These are phyloP conservation scores for Limnephilus rhombicus DNA, from an alignment of 2,888 invertebrate genomes.

Conservation along the genomic window DNA sequence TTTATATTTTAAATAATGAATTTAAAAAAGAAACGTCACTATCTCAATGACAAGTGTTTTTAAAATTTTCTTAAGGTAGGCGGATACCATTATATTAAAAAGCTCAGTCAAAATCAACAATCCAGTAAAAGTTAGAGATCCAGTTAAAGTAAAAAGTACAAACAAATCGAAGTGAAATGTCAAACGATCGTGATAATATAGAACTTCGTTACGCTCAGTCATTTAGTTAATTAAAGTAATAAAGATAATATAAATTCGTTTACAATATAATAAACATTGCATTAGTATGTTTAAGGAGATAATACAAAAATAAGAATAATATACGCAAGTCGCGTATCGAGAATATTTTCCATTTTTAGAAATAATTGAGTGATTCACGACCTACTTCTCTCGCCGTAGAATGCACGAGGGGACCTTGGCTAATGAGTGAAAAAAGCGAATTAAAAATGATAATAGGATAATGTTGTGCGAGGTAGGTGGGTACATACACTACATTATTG, in stretches of 20 bases:
- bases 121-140: too few relatives aligned
- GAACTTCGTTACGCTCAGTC: too few relatives aligned
- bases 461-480: not conserved
- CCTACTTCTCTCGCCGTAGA: conserved; percentile 3
- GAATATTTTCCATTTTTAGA: not conserved
- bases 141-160: too few relatives aligned
- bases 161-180: too few relatives aligned
- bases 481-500: not conserved
- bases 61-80: too few relatives aligned
- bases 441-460: not conserved
- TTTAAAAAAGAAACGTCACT: too few relatives aligned
- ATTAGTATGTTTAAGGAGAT: not conserved
- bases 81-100: too few relatives aligned
- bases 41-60: too few relatives aligned
- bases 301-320: not conserved
- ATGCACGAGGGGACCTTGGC: not conserved
- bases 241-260: not conserved
- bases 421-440: conserved; percentile 10
- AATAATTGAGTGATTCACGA: conserved; percentile 6
- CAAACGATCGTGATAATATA: too few relatives aligned
- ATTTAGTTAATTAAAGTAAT: not conserved
- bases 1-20: too few relatives aligned
- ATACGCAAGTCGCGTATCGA: not conserved
- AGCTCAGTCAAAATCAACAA: too few relatives aligned
- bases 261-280: not conserved